These are phyloP conservation scores for Prenolepis imparis DNA, from an alignment of 2,888 invertebrate species.

Conservation along the genomic window DNA sequence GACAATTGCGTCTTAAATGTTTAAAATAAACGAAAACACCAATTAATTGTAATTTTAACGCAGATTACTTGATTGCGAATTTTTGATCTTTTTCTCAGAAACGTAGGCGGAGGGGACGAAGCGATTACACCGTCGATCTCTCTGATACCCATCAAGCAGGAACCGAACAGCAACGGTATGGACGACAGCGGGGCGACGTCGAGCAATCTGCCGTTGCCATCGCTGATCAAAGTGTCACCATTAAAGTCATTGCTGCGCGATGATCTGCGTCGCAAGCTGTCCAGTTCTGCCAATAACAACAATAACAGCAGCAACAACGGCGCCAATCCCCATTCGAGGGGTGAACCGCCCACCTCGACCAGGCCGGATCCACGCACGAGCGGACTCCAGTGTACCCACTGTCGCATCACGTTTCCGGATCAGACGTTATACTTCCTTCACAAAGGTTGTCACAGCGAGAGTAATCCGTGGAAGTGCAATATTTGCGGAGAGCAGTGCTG, in stretches of 20 bases:
- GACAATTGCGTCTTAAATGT: background rate
- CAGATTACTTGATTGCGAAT: slow-evolving; percentile 11
- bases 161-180: slow-evolving; percentile 87
- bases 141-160: slow-evolving; percentile 93
- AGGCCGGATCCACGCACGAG: slow-evolving; percentile 88
- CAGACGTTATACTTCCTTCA: slow-evolving; percentile 98
- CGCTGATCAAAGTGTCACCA: slow-evolving; percentile 94
- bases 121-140: slow-evolving; percentile 94
- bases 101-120: slow-evolving; percentile 86
- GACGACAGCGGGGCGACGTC: slow-evolving; percentile 88
- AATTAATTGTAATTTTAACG: background rate
- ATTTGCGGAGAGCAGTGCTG: slow-evolving; percentile 98
- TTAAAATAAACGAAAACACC: background rate
- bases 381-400: slow-evolving; percentile 94
- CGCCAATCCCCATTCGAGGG: slow-evolving; percentile 86
- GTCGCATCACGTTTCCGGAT: slow-evolving; percentile 97
- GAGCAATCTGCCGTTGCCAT: slow-evolving; percentile 89
- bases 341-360: slow-evolving; percentile 90
- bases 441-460: slow-evolving; percentile 98
- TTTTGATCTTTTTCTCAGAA: slow-evolving; percentile 79
- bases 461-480: slow-evolving; percentile 99
- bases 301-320: slow-evolving; percentile 70
- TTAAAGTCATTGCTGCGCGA: slow-evolving; percentile 94
- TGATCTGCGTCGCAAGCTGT: slow-evolving; percentile 93
- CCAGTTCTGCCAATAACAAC: slow-evolving; percentile 82